These are phyloP conservation scores for Chauna torquata DNA, from an alignment of 2,113 vertebrate genomes.

Conservation along the genomic window DNA sequence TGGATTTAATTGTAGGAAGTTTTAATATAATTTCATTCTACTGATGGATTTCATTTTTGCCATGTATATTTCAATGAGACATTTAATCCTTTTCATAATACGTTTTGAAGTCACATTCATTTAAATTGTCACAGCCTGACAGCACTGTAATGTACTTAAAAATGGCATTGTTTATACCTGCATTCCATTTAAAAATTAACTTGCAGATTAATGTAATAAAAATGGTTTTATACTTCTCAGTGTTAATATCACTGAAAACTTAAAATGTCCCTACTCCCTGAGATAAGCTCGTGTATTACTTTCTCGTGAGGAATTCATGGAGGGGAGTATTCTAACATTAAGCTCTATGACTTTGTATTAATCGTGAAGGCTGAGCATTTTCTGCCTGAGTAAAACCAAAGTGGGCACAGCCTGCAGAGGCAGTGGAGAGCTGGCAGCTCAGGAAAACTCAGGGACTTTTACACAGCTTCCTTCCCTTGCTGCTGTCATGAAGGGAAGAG, in stretches of 20 bases:
- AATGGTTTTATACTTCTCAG: neutral
- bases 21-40: neutral
- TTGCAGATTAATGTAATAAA: constrained; percentile 23
- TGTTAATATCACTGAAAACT: neutral
- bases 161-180: neutral
- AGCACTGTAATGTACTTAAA: constrained; percentile 7
- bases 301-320: neutral
- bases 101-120: constrained; percentile 9
- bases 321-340: neutral
- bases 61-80: neutral
- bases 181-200: constrained; percentile 7
- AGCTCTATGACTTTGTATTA: neutral
- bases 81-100: neutral
- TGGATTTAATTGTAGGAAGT: neutral
- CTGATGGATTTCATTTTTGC: neutral
- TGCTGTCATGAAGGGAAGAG: neutral
- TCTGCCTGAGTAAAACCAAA: neutral
- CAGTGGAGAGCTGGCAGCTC: constrained; percentile 28
- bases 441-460: neutral
- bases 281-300: neutral
- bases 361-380: neutral
- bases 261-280: neutral
- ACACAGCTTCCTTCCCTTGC: neutral
- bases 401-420: constrained; percentile 38
- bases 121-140: neutral